These are phyloP conservation scores for Gallinago solitaria DNA, from an alignment of 2,797 vertebrate species.

Conservation along the genomic window DNA sequence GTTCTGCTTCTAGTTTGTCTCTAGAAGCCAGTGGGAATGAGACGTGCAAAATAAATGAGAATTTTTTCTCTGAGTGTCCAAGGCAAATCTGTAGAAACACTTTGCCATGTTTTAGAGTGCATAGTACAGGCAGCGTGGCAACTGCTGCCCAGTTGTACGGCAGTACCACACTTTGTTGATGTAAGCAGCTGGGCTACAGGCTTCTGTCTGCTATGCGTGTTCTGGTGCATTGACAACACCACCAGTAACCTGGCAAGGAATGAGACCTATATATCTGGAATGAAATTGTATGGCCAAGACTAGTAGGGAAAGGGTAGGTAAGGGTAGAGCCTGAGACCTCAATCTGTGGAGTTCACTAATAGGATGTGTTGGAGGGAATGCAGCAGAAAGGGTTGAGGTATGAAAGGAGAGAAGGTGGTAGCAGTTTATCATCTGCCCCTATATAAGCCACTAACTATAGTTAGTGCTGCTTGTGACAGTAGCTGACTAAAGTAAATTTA, in stretches of 20 bases:
- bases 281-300: neutral
- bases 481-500: neutral
- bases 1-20: neutral
- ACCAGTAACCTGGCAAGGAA: neutral
- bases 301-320: neutral
- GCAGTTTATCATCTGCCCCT: neutral
- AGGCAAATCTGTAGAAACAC: neutral
- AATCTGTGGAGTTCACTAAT: neutral
- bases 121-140: neutral
- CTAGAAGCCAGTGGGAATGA: neutral
- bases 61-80: neutral
- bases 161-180: neutral
- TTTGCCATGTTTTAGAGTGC: neutral
- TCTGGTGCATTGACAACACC: neutral
- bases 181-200: neutral
- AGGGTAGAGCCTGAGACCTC: neutral
- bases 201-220: fast-evolving
- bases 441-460: too few species aligned
- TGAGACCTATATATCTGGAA: neutral
- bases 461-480: neutral
- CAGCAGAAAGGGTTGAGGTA: neutral
- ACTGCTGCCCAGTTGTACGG: neutral
- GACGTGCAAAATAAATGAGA: neutral
- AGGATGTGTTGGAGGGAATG: neutral
- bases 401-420: neutral